Evolutionary conservation across 1,140 invertebrate genomes (phyloP), one percentile per base, ranked within the genome.

Genomic region (Ceratina australensis): DNA sequence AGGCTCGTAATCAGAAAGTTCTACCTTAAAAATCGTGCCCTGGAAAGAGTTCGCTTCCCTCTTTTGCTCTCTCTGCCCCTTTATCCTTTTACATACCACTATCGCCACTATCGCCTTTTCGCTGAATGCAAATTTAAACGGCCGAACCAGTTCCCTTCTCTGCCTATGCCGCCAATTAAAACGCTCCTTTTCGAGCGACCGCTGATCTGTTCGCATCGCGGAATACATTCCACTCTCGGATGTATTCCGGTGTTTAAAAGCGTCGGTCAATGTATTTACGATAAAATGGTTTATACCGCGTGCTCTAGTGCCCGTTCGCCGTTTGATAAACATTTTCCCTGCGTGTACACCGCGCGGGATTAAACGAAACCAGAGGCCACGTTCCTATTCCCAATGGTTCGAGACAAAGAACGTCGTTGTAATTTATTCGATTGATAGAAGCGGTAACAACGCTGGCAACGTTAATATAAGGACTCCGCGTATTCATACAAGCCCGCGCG

Each of bases 91-190:
- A 42, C 33, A 42, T 42, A 8, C 33, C 33, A 10, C 33, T 42
- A 15, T 13, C 54, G 78, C 16, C 49, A 24, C 66, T 76, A 78
- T 67, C 56, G 20, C 73, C 54, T 69, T 78, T 71, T 61, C 74
- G 54, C 69, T 60, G 60, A 72, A 86, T 84, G 83, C 83, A 86
- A 86, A 86, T 84, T 83, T 65, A 75, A 67, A 79, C 78, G 72
- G 76, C 22, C 71, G 77, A 52, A 68, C 74, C 74, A 71, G 81
- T 61, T 71, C 63, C 24, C 80, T 84, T 52, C 67, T 52, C 67
- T 66, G 60, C 68, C 79, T 63, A 79, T 78, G 77, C 83, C 84
- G 88, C 90, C 90, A 91, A 91, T 91, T 91, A 91, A 91, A 91
- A 91, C 83, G 82, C 88, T 88, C 89, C 90, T 90, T 91, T 90